These are phyloP conservation scores for Hydraecia micacea DNA, from an alignment of 2,888 invertebrate genomes.

Conservation along the genomic window DNA sequence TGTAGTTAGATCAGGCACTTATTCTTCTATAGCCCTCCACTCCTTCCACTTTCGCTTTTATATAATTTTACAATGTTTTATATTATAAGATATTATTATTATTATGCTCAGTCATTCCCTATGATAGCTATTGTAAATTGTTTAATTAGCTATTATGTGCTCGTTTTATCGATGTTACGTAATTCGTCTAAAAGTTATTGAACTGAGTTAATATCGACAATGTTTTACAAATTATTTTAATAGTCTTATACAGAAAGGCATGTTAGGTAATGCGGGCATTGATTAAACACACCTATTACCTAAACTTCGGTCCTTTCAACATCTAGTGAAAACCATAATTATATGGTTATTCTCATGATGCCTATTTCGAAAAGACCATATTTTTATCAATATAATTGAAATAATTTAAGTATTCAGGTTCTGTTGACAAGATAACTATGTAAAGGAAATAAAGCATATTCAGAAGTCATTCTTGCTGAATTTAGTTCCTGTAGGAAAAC, in stretches of 20 bases:
- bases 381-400: not conserved
- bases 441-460: conserved; percentile 15
- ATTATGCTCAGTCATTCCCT: conserved; percentile 38
- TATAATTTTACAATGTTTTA: conserved; percentile 23
- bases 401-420: not conserved
- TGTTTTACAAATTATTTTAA: conserved; percentile 2
- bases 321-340: not conserved
- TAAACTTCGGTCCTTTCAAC: not conserved
- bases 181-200: conserved; percentile 21
- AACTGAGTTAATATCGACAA: not conserved
- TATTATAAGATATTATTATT: conserved; percentile 42
- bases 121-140: conserved; percentile 36
- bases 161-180: conserved; percentile 30
- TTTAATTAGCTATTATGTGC: conserved; percentile 40
- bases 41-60: conserved; percentile 39
- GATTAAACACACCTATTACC: not conserved
- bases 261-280: not conserved
- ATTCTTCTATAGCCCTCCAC: not conserved
- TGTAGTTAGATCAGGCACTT: not conserved
- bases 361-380: not conserved
- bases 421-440: not conserved
- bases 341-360: not conserved
- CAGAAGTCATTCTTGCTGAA: not conserved
- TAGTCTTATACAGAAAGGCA: not conserved
- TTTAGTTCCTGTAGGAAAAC: conserved; percentile 12